Percentiles rank a stretch among this genome's conserved stretches.
These are phyloP conservation scores for Emydoidea blandingii DNA, from an alignment of 2,797 vertebrate species.

Conservation along the genomic window DNA sequence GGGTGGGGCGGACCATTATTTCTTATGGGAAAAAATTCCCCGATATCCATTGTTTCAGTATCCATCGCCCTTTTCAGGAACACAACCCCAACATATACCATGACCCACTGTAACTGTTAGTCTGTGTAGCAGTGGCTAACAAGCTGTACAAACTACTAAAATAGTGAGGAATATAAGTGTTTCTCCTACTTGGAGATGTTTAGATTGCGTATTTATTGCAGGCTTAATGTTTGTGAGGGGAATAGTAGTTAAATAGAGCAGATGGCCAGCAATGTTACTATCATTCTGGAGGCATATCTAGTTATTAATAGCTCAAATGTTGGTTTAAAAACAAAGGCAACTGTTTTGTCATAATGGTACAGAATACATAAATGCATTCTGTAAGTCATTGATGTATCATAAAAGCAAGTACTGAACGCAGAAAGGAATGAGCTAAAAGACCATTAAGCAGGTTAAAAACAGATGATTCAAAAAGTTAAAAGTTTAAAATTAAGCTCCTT, in stretches of 20 bases:
- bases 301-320: conserved; percentile 24
- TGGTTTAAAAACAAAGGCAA: background rate
- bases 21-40: too few relatives aligned
- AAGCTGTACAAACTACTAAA: background rate
- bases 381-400: background rate
- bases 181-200: background rate
- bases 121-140: background rate
- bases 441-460: background rate
- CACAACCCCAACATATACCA: too few relatives aligned
- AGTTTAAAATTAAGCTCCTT: too few relatives aligned
- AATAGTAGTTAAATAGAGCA: background rate
- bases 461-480: background rate
- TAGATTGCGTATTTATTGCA: background rate
- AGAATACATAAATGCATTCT: background rate
- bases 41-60: too few relatives aligned
- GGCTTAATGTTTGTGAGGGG: background rate
- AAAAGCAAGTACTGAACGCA: background rate
- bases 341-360: background rate
- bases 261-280: background rate
- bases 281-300: background rate
- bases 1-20: too few relatives aligned
- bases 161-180: background rate
- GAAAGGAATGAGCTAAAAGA: background rate
- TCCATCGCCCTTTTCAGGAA: too few relatives aligned
- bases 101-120: background rate